Conservation (phyloP, 2,888 invertebrate genomes). For the Agrypnus murinus region DNA sequence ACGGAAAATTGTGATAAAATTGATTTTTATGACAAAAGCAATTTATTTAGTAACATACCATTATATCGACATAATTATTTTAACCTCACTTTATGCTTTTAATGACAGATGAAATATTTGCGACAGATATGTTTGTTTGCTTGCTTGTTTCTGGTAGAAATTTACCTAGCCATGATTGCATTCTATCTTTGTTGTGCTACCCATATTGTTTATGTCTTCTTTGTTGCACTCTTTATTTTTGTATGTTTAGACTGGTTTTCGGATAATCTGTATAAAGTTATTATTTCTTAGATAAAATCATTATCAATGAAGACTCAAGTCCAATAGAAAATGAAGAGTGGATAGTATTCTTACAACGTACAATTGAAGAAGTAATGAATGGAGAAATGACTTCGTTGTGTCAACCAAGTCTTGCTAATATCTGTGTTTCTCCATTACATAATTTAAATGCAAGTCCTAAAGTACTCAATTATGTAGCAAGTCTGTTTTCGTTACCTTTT, state of each 20-base stretch:
- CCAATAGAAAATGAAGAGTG: constrained; percentile 91
- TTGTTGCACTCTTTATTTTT: not conserved
- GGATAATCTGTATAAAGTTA: not conserved
- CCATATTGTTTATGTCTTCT: no score
- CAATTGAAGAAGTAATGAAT: constrained; percentile 87
- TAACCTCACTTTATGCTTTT: no score
- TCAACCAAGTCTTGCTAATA: constrained; percentile 78
- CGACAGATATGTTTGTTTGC: no score
- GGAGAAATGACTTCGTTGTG: constrained; percentile 85
- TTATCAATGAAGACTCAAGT: constrained; percentile 72
- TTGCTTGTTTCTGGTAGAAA: no score
- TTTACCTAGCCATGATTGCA: no score
- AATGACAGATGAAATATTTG: no score
- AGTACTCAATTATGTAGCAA: constrained; percentile 78
- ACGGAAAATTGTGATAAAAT: no score
- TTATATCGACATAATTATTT: no score
- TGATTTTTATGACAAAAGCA: no score
- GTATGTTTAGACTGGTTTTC: no score
- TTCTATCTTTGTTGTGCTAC: no score
- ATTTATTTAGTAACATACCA: no score
- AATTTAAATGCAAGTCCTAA: constrained; percentile 78
- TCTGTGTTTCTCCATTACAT: constrained; percentile 76
- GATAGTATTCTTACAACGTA: constrained; percentile 87
- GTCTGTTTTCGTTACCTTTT: constrained; percentile 79
- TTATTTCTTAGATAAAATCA: constrained; percentile 44